Percentiles rank a stretch among this genome's conserved stretches.
Evolutionary conservation across 2,888 invertebrate genomes (phyloP).

Genomic region (Notodonta dromedarius): DNA sequence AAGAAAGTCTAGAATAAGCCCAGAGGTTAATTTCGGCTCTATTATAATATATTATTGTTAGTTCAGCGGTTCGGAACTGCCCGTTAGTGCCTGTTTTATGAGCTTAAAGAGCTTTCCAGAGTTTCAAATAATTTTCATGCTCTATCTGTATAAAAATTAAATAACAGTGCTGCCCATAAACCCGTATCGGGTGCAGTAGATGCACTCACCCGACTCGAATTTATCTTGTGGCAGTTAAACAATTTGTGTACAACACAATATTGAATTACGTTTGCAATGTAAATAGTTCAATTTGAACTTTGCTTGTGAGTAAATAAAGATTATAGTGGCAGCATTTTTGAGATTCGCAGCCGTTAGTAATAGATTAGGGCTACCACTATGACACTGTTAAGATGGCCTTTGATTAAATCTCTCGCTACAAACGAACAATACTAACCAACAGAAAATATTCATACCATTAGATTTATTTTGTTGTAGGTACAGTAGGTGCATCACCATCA

Average conservation of each 20-base stretch:
- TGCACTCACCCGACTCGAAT: background rate
- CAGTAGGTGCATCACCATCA: too few relatives aligned
- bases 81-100: too few relatives aligned
- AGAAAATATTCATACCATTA: too few relatives aligned
- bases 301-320: background rate
- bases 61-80: too few relatives aligned
- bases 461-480: too few relatives aligned
- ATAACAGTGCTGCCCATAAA: constrained; percentile 1
- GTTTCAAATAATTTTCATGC: background rate
- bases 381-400: too few relatives aligned
- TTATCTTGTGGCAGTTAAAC: constrained; percentile 6
- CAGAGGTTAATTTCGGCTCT: too few relatives aligned
- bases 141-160: background rate
- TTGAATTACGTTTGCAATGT: background rate
- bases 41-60: too few relatives aligned
- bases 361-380: background rate
- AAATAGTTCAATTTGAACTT: background rate
- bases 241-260: background rate
- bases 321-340: background rate
- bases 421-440: too few relatives aligned
- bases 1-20: too few relatives aligned
- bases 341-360: background rate
- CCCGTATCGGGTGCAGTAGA: background rate
- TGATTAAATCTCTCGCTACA: too few relatives aligned
- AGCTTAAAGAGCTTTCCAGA: background rate